phyloP scores from a whole-genome alignment of 1,140 invertebrate species.

The Homalodisca vitripennis region DNA sequence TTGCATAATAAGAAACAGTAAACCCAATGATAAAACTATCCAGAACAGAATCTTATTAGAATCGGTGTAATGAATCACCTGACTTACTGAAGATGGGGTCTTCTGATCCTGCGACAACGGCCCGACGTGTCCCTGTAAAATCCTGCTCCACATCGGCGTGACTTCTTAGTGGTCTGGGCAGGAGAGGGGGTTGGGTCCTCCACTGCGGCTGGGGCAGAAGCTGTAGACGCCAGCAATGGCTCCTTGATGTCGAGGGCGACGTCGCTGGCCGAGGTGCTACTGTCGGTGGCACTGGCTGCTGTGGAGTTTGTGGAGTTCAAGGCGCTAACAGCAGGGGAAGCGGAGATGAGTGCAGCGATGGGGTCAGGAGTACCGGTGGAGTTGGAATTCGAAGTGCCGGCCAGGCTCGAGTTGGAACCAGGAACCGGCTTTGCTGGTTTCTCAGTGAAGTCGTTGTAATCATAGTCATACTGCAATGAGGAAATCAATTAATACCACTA shows the following conservation, averaged over 20 bases:
- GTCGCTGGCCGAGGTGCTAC: constrained; percentile 35
- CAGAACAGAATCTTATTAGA: no score
- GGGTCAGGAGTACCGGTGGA: neutral
- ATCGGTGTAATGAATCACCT: no score
- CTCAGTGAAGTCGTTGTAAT: constrained; percentile 52
- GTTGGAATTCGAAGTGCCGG: no score
- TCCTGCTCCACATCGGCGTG: constrained; percentile 41
- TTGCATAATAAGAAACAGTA: no score
- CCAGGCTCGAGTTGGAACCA: neutral
- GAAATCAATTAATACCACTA: neutral
- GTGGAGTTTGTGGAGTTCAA: neutral
- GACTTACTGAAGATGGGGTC: constrained; percentile 39
- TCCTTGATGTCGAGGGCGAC: constrained; percentile 1
- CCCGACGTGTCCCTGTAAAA: constrained; percentile 42
- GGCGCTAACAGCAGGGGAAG: neutral
- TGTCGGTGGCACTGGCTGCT: neutral
- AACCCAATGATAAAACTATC: no score
- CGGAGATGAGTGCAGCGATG: neutral
- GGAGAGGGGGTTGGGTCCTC: constrained; percentile 8
- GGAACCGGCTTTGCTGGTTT: constrained; percentile 42
- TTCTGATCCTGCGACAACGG: constrained; percentile 40
- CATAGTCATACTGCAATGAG: constrained; percentile 45
- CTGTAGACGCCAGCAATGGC: neutral
- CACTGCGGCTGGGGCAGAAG: neutral
- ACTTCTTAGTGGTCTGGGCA: constrained; percentile 19